Percentiles rank a stretch among this genome's conserved stretches.
phyloP scores from a whole-genome alignment of 2,113 vertebrate genomes.

The Myiagra hebetior region DNA sequence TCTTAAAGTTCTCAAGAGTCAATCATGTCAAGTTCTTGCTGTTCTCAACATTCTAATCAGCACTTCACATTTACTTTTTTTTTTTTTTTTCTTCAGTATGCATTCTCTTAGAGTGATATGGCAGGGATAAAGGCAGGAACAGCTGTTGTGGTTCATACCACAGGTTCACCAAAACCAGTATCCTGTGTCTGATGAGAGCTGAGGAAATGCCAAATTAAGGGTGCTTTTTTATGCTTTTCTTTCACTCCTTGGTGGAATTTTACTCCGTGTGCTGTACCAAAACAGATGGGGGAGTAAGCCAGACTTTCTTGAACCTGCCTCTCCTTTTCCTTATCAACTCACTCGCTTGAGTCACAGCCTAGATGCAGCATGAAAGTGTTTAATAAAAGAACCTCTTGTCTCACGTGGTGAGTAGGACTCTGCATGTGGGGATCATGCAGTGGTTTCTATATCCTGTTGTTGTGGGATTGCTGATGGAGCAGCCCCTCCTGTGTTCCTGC shows the following conservation, averaged over 20 bases:
- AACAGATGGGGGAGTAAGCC: neutral
- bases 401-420: neutral
- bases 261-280: neutral
- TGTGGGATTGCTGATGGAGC: neutral
- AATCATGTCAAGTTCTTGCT: neutral
- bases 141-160: neutral
- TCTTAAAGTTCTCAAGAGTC: neutral
- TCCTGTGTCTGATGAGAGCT: neutral
- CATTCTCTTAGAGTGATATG: neutral
- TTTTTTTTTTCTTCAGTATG: neutral
- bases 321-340: neutral
- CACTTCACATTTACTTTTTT: neutral
- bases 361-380: neutral
- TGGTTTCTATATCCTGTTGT: neutral
- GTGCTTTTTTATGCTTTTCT: neutral
- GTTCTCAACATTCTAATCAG: neutral
- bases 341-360: neutral
- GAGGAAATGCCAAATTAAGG: neutral
- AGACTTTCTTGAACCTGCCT: neutral
- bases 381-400: neutral
- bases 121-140: neutral
- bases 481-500: neutral
- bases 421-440: neutral
- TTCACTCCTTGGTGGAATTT: neutral
- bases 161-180: neutral